phyloP scores from a whole-genome alignment of 2,797 vertebrate species.

The Poeciliopsis paucimaculata region DNA sequence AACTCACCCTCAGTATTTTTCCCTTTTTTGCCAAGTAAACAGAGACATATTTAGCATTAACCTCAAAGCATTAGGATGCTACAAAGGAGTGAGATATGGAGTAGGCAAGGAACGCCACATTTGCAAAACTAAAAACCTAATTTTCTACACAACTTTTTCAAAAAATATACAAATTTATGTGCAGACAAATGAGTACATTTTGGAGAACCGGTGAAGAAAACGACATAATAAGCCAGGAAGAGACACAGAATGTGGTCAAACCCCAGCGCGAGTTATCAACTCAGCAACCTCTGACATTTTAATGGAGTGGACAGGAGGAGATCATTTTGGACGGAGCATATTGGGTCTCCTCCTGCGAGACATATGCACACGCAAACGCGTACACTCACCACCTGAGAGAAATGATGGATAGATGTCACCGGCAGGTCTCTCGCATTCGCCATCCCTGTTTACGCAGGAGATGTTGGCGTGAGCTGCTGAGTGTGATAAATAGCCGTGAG shows the following conservation, averaged over 20 bases:
- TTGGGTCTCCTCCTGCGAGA: conserved; percentile 56
- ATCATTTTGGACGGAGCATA: conserved; percentile 62
- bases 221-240: conserved; percentile 1
- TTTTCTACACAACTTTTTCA: too few relatives aligned
- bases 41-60: background rate
- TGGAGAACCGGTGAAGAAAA: conserved; percentile 3
- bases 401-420: conserved; percentile 76
- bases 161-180: background rate
- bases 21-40: background rate
- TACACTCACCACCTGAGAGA: conserved; percentile 24
- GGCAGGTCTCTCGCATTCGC: conserved; percentile 54
- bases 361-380: conserved; percentile 9
- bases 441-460: conserved; percentile 23
- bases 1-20: background rate
- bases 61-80: background rate
- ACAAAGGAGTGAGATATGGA: background rate
- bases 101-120: background rate
- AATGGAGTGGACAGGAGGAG: conserved; percentile 65
- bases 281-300: conserved; percentile 67
- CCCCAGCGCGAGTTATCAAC: conserved; percentile 58
- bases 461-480: conserved; percentile 23
- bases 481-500: conserved; percentile 52
- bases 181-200: background rate
- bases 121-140: background rate
- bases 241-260: conserved; percentile 35